Base-by-base conservation (phyloP, 2,797 vertebrate genomes). In the Hipposideros larvatus region DNA sequence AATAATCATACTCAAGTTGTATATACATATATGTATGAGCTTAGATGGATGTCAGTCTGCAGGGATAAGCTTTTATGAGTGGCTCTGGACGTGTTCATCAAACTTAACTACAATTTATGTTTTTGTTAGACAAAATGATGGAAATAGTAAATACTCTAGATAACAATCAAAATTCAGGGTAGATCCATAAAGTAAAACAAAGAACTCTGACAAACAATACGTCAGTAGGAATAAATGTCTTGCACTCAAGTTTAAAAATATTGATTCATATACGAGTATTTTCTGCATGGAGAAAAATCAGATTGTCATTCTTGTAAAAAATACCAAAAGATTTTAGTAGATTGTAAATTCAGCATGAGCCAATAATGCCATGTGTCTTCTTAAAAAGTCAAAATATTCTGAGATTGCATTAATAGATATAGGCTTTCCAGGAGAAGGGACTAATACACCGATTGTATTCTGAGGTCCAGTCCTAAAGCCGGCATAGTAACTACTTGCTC, bases 301-400 rank as follows among this genome's bases (percentile, higher is more conserved):
- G 41, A 65, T 63, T 71, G 37, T 53, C 68, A 55, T 46, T 70
- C 28, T 85, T 65, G 15, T 43, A 41, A 75, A n/a, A 90, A 93
- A 71, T 31, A 55, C 26, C 24, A 24, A 61, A 68, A 31, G 16
- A 71, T 73, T 85, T 93, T 87, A 84, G 48, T 73, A 83, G 34
- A 34, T 26, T 78, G 1, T 68, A 84, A 83, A n/a, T 66, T 66
- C n/a, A 78, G 1, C 41, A 73, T 53, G 11, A 95, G 41, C 51
- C 70, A 48, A 0, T 66, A 68, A 11, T 79, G 26, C 74, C 55
- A 55, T 61, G 18, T n/a, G 14, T 89, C 26, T 80, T 92, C 90
- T 77, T 28, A 74, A 91, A 84, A 95, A 74, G 59, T 79, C 91
- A 83, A 90, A 46, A 61, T 53, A 79, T 28, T 19, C 34, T 73